These are phyloP conservation scores for Eciton burchellii DNA, from an alignment of 1,140 invertebrate species.

Conservation along the genomic window DNA sequence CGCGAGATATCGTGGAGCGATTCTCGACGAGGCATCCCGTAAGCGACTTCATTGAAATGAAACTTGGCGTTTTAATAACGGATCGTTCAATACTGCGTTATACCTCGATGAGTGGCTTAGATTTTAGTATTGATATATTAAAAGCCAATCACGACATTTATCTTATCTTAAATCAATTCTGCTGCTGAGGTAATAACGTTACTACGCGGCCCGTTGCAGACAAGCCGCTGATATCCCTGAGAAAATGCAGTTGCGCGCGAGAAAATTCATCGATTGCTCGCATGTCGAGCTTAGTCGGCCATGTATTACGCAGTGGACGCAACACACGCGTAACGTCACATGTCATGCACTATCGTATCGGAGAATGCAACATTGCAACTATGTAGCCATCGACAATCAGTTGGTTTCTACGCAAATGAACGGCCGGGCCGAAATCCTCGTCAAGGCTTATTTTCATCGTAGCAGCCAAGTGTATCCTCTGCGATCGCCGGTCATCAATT, in stretches of 20 bases:
- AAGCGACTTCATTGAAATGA: too few species aligned
- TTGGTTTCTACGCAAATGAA: slow-evolving; percentile 50
- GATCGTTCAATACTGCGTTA: too few species aligned
- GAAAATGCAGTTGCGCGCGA: slow-evolving; percentile 41
- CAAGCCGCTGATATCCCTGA: background rate
- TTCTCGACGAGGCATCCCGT: too few species aligned
- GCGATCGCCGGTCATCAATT: too few species aligned
- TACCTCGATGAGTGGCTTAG: too few species aligned
- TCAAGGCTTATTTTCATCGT: slow-evolving; percentile 26
- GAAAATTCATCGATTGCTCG: slow-evolving; percentile 53
- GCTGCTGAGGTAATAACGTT: background rate
- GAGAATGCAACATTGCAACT: slow-evolving; percentile 51
- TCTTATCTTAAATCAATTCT: too few species aligned
- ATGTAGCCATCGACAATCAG: slow-evolving; percentile 45
- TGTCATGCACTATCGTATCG: slow-evolving; percentile 39
- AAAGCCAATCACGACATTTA: too few species aligned
- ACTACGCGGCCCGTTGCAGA: slow-evolving; percentile 27
- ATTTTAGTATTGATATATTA: too few species aligned
- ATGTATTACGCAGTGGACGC: slow-evolving; percentile 24
- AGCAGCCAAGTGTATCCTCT: slow-evolving; percentile 11
- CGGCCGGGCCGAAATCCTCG: background rate
- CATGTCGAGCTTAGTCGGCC: slow-evolving; percentile 52
- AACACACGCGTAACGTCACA: slow-evolving; percentile 19
- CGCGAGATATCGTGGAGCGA: too few species aligned
- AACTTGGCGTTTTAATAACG: too few species aligned